phyloP scores from a whole-genome alignment of 2,888 invertebrate species.

The Nemoura dubitans region DNA sequence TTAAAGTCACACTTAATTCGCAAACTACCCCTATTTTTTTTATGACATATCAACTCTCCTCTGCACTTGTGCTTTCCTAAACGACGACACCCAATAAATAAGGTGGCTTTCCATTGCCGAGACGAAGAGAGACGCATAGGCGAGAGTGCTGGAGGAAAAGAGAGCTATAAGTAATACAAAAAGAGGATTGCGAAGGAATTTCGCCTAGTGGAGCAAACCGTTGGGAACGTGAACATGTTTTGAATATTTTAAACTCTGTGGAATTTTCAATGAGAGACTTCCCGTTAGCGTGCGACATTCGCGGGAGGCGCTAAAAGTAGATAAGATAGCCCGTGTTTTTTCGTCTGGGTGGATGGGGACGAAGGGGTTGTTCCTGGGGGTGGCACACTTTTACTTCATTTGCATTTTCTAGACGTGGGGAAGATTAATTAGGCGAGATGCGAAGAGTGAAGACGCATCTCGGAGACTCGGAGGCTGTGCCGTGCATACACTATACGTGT shows the following conservation, averaged over 20 bases:
- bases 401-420: background rate
- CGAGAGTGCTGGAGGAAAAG: background rate
- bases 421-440: background rate
- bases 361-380: constrained; percentile 1
- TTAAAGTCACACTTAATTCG: background rate
- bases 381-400: constrained; percentile 4
- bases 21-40: background rate
- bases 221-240: constrained; percentile 33
- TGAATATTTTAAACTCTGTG: constrained; percentile 36
- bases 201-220: constrained; percentile 32
- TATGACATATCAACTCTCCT: background rate
- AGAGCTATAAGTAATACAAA: constrained; percentile 20
- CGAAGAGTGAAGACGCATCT: background rate
- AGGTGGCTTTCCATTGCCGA: background rate
- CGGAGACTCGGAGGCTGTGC: background rate
- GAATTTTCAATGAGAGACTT: constrained; percentile 37
- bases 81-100: background rate
- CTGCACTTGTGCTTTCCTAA: background rate
- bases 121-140: background rate
- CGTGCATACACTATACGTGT: background rate
- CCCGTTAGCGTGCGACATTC: background rate
- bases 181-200: constrained; percentile 37
- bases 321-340: background rate
- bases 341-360: background rate
- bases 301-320: background rate